These are phyloP conservation scores for Sinelater perroti DNA, from an alignment of 2,888 invertebrate species.

Conservation along the genomic window DNA sequence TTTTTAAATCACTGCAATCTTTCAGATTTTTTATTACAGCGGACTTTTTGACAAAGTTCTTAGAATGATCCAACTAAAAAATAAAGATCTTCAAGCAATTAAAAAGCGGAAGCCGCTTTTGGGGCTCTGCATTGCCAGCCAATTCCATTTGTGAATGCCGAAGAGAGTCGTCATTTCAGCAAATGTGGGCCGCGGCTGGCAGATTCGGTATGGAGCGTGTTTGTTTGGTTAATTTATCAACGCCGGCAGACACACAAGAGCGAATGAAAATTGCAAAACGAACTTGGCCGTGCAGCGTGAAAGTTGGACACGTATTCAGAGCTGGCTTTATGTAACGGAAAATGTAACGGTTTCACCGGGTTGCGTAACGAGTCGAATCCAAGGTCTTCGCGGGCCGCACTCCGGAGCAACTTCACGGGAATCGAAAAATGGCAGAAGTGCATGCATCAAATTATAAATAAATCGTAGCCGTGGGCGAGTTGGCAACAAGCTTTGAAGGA, in stretches of 20 bases:
- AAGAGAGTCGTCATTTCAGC: too few species aligned
- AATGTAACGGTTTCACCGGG: conserved; percentile 18
- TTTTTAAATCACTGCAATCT: too few species aligned
- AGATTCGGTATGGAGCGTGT: too few species aligned
- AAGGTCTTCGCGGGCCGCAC: conserved; percentile 3
- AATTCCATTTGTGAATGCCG: too few species aligned
- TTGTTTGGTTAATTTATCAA: background rate
- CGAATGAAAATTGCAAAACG: conserved; percentile 7
- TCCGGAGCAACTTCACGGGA: background rate
- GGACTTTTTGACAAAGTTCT: too few species aligned
- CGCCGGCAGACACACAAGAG: background rate
- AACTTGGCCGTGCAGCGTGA: conserved; percentile 21
- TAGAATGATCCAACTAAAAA: too few species aligned
- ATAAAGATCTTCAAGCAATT: too few species aligned
- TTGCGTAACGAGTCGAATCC: conserved; percentile 11
- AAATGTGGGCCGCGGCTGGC: too few species aligned
- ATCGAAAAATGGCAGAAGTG: background rate
- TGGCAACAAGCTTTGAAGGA: conserved; percentile 14
- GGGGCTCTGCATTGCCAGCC: too few species aligned
- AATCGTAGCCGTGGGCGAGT: conserved; percentile 14
- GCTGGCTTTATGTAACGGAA: conserved; percentile 22
- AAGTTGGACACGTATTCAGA: conserved; percentile 13
- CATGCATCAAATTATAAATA: conserved; percentile 4
- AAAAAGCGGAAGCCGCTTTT: too few species aligned
- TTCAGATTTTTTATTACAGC: too few species aligned